phyloP scores from a whole-genome alignment of 2,888 invertebrate species.

The Acanthosepion pharaonis region DNA sequence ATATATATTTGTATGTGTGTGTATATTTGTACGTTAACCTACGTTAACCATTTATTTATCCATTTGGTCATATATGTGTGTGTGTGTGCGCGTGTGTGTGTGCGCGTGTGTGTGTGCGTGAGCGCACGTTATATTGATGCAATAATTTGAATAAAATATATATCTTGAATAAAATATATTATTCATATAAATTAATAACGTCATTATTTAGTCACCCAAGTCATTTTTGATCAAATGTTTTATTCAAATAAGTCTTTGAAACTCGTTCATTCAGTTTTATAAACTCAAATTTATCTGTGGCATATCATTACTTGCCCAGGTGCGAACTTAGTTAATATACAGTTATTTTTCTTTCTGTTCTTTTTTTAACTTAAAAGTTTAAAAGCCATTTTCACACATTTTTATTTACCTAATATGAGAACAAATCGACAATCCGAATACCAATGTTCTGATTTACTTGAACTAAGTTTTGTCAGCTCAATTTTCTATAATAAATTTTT shows the following conservation, averaged over 20 bases:
- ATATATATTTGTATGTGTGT: no score
- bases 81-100: no score
- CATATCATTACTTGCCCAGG: neutral
- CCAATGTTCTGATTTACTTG: neutral
- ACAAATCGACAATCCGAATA: neutral
- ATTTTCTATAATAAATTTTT: neutral
- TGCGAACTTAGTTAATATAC: conserved; percentile 5
- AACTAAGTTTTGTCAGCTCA: neutral
- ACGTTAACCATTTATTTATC: no score
- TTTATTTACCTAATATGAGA: neutral
- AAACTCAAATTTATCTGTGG: neutral
- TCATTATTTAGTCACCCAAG: neutral
- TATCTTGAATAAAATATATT: no score
- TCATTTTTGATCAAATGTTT: neutral
- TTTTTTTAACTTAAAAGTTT: neutral
- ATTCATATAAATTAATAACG: neutral
- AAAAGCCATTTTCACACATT: neutral
- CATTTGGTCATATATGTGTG: no score
- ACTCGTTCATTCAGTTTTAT: neutral
- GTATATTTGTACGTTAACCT: no score
- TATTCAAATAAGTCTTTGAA: neutral
- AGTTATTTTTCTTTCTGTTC: neutral
- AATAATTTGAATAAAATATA: no score
- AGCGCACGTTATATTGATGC: no score
- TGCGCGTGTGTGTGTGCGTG: no score